Evolutionary conservation across 1,140 invertebrate species (phyloP), one percentile per base, ranked within the genome.

Genomic region (Planococcus citri): DNA sequence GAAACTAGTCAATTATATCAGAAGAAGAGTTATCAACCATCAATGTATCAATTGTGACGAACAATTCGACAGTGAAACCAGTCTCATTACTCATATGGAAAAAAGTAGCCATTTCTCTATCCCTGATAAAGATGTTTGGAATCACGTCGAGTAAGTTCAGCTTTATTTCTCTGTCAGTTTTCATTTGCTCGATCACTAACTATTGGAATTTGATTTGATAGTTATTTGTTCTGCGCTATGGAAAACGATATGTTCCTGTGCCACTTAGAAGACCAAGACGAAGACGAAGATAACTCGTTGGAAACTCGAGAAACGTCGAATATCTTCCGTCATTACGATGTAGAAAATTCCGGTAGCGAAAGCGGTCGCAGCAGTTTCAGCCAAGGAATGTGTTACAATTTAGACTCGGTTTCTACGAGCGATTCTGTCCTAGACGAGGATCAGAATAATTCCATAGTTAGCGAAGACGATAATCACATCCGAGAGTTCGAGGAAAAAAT

Each of bases 301-400:
- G 22, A 24, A 24, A 21, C 24, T 24, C 3, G 25, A 24, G 22
- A 64, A 27, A 24, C 21, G 17, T 64, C 60, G 9, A 27, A 64
- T 25, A 64, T 64, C 10, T 27, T 64, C 10, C 60, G 60, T 25
- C 22, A 64, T 20, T 25, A 25, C 22, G 60, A 64, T 25, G 22
- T 64, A 4, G 60, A 64, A 17, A 64, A 64, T 64, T 64, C 60
- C 4, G 60, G 24, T 24, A 64, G 60, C 22, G 60, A 64, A 20
- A 51, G 41, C 41, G 41, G 41, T 51, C 41, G 41, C 17, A 51
- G 41, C 17, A 51, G 41, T 51, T 51, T 51, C 17, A 51, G 41
- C 17, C 41, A 51, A 20, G 41, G 41, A 17, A 51, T 51, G 10
- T 51, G 41, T n/a, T 51, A 51, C 17, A 51, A 51, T n/a, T 2